Conservation (phyloP, 2,113 vertebrate genomes). For the Zapornia atra region DNA sequence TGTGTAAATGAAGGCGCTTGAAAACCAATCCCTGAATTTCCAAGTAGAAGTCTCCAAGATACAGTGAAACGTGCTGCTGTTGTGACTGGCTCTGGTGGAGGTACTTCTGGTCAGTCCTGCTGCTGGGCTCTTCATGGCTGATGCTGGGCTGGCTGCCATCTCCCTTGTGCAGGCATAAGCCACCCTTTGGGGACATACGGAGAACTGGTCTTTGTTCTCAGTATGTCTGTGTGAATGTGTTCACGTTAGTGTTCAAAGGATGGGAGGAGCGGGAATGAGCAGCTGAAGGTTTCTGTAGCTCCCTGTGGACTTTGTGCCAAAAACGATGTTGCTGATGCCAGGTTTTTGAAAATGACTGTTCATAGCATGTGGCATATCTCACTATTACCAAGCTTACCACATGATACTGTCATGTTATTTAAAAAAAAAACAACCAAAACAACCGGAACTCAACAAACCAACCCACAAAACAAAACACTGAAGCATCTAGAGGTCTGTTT, state of each 20-base stretch:
- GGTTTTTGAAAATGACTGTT: not conserved
- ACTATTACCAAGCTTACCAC: not conserved
- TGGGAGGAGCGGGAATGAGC: not conserved
- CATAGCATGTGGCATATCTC: not conserved
- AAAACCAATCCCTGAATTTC: not conserved
- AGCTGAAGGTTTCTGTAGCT: not conserved
- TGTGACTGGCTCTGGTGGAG: not conserved
- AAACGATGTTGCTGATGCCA: not conserved
- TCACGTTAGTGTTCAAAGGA: accelerated
- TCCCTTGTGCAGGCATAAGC: not conserved
- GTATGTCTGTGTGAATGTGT: accelerated
- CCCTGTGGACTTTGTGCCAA: not conserved
- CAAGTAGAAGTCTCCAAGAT: not conserved
- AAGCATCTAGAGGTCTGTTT: not conserved
- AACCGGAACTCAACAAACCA: not conserved
- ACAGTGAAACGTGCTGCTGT: accelerated
- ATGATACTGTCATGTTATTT: not conserved
- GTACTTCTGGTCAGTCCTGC: not conserved
- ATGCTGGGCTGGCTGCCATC: not conserved
- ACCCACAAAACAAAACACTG: not conserved
- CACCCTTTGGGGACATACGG: not conserved
- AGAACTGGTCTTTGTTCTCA: not conserved
- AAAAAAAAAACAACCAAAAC: not conserved
- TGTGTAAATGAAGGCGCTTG: not conserved
- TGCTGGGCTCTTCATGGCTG: not conserved